Evolutionary conservation across 2,113 vertebrate species (phyloP).

Genomic region (Hippocampus guttulatus): DNA sequence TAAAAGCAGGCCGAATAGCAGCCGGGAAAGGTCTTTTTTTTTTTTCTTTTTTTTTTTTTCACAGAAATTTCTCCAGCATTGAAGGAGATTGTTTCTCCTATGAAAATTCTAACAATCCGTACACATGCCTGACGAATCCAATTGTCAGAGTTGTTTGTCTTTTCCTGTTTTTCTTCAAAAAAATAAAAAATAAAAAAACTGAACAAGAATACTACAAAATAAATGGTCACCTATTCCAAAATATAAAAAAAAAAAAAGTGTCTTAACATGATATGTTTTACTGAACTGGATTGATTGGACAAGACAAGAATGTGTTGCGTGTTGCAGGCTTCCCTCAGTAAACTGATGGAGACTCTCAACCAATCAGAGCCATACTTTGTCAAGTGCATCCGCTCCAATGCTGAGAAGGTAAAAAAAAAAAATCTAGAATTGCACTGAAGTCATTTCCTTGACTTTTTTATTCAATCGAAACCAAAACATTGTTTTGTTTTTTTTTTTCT

Average conservation of each 20-base stretch:
- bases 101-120: no score
- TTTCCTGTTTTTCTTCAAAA: no score
- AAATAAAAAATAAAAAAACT: no score
- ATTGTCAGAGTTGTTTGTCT: no score
- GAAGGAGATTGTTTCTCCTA: neutral
- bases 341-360: conserved; percentile 94
- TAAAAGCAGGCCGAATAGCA: neutral
- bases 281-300: neutral
- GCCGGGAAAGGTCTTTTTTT: no score
- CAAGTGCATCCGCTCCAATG: conserved; percentile 95
- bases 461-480: neutral
- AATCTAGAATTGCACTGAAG: neutral
- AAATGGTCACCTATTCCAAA: no score
- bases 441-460: neutral
- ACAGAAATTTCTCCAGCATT: no score
- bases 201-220: no score
- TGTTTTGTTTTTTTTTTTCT: neutral
- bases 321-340: conserved; percentile 86
- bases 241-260: no score
- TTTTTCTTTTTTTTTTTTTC: neutral
- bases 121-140: no score
- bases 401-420: conserved; percentile 83
- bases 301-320: conserved; percentile 19
- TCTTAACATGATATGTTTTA: no score
- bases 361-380: conserved; percentile 97